Base-by-base conservation (phyloP, 1,140 invertebrate genomes). In the Bombus ignitus region DNA sequence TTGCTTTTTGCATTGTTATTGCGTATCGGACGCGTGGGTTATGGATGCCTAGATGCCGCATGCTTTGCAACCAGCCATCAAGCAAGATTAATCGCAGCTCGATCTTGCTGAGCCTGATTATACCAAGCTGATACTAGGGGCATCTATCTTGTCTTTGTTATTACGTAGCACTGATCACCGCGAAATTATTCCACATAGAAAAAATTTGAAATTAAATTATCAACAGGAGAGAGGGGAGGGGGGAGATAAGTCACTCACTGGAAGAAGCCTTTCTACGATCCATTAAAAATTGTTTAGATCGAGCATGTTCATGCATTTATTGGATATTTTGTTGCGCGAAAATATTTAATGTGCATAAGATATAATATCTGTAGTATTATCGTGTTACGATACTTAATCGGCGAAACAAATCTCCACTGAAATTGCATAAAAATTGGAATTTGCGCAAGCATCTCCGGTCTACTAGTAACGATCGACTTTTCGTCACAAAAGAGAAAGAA, bases 91-190 rank as follows among this genome's bases (percentile, higher is more conserved):
- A 76, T 76, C 74, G 74, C 9, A 25, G 35, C 35, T 28, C 74
- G 35, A 37, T 59, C 47, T 75, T 75, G 57, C 59, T 35, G 32
- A 22, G 73, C 22, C 73, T 75, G 73, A 75, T 75, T 75, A 75
- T 53, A 47, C 44, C 44, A 22, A 8, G 47, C 32, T 35, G 32
- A 53, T 37, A 35, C 47, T 37, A 32, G 25, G 12, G 5, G 35
- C 74, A 76, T 76, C 53, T 57, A 59, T 39, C 74, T 76, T 76
- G 35, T 5, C 53, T 76, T 39, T 76, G 73, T 75, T 75, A 75
- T 35, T 22, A 37, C 47, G 32, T 75, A 13, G 44, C 73, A 28
- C n/a, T 25, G 73, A 39, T 75, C 32, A 13, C 18, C 35, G 35
- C 44, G 73, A 32, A 35, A 74, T 74, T n/a, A 32, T 53, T 74